These are phyloP conservation scores for Theristicus caerulescens DNA, from an alignment of 2,113 vertebrate species.

Conservation along the genomic window DNA sequence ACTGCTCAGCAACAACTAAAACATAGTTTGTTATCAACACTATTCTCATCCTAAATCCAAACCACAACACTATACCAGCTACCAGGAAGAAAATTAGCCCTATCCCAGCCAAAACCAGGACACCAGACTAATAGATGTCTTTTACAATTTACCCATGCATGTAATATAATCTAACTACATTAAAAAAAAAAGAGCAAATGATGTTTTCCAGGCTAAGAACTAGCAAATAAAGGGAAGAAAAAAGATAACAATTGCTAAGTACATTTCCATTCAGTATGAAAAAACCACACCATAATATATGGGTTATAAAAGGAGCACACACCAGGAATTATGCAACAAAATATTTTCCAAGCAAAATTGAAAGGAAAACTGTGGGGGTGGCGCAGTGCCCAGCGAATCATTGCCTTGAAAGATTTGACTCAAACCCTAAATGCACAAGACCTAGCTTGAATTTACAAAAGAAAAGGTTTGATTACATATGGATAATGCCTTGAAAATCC, in stretches of 20 bases:
- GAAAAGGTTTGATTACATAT: background rate
- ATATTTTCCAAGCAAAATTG: background rate
- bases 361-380: background rate
- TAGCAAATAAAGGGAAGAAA: background rate
- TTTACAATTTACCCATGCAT: background rate
- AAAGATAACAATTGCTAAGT: background rate
- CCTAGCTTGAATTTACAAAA: background rate
- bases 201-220: background rate
- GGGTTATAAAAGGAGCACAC: background rate
- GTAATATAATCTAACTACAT: background rate
- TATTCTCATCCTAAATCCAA: background rate
- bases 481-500: background rate
- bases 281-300: background rate
- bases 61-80: background rate
- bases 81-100: background rate
- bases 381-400: rapidly evolving
- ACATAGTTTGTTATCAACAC: background rate
- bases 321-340: background rate
- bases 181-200: background rate
- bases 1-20: background rate
- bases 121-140: background rate
- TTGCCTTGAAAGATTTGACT: background rate
- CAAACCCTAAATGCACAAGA: background rate
- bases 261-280: background rate
- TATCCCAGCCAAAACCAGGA: background rate